Conservation (phyloP, 2,888 invertebrate genomes). For the Creontiades dilutus region DNA sequence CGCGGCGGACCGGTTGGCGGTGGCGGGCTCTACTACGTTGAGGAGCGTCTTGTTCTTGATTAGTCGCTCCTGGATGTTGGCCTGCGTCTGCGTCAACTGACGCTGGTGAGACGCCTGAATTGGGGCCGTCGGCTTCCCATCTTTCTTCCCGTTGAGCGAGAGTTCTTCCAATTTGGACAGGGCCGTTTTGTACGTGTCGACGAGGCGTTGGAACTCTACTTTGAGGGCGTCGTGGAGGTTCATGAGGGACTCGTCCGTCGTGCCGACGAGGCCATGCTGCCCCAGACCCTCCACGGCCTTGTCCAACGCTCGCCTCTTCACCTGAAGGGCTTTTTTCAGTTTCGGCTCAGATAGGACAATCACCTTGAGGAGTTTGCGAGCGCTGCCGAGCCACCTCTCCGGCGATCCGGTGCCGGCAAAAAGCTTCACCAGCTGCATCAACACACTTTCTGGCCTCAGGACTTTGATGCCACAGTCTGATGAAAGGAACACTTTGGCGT, state of each 20-base stretch:
- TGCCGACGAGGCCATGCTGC: slow-evolving; percentile 88
- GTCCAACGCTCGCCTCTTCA: slow-evolving; percentile 86
- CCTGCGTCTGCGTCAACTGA: slow-evolving; percentile 88
- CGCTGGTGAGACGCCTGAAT: slow-evolving; percentile 94
- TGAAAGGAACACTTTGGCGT: slow-evolving; percentile 80
- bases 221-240: slow-evolving; percentile 91
- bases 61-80: slow-evolving; percentile 92
- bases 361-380: slow-evolving; percentile 79
- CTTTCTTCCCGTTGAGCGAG: slow-evolving; percentile 79
- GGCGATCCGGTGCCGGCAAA: slow-evolving; percentile 80
- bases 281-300: slow-evolving; percentile 92
- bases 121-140: slow-evolving; percentile 82
- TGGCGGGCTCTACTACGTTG: slow-evolving; percentile 84
- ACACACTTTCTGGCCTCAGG: slow-evolving; percentile 84
- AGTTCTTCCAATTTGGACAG: slow-evolving; percentile 91
- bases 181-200: slow-evolving; percentile 92
- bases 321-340: slow-evolving; percentile 83
- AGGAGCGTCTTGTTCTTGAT: slow-evolving; percentile 95
- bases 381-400: slow-evolving; percentile 78
- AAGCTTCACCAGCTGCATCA: slow-evolving; percentile 91
- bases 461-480: slow-evolving; percentile 79
- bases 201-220: slow-evolving; percentile 88
- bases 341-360: slow-evolving; percentile 80
- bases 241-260: slow-evolving; percentile 80
- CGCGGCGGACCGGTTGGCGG: slow-evolving; percentile 89